These are phyloP conservation scores for Rhynchotus rufescens DNA, from an alignment of 2,797 vertebrate species.

Conservation along the genomic window DNA sequence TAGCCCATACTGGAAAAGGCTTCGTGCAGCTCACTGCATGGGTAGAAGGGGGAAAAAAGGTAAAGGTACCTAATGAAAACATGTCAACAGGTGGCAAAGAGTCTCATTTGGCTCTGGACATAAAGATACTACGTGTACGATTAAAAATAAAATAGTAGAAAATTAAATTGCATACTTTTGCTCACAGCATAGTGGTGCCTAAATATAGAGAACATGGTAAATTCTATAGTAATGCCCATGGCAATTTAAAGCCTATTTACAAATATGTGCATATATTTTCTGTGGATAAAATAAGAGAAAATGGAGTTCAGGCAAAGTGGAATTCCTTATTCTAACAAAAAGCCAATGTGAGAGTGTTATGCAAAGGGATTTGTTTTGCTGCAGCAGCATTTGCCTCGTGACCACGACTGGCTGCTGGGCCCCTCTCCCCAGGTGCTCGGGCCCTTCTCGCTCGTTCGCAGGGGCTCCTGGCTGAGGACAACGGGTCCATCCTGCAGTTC, in stretches of 20 bases:
- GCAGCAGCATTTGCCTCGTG: not conserved
- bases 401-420: not conserved
- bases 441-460: not conserved
- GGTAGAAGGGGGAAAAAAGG: not conserved
- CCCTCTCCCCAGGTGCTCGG: not conserved
- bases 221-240: not conserved
- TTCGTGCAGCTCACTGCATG: constrained; percentile 85
- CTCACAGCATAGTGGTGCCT: not conserved
- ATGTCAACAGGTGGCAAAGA: not conserved
- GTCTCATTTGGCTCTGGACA: not conserved
- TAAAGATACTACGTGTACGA: not conserved
- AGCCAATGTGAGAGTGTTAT: not conserved
- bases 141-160: not conserved
- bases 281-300: not conserved
- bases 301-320: not conserved
- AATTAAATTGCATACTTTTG: not conserved
- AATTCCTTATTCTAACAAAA: not conserved
- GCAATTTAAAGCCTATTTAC: not conserved
- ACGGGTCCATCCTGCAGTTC: not conserved
- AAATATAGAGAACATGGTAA: not conserved
- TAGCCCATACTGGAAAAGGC: constrained; percentile 77
- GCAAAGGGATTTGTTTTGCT: not conserved
- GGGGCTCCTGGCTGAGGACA: not conserved
- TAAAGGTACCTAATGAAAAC: not conserved
- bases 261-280: not conserved